These are phyloP conservation scores for Champsocephalus gunnari DNA, from an alignment of 2,797 vertebrate species.

Conservation along the genomic window DNA sequence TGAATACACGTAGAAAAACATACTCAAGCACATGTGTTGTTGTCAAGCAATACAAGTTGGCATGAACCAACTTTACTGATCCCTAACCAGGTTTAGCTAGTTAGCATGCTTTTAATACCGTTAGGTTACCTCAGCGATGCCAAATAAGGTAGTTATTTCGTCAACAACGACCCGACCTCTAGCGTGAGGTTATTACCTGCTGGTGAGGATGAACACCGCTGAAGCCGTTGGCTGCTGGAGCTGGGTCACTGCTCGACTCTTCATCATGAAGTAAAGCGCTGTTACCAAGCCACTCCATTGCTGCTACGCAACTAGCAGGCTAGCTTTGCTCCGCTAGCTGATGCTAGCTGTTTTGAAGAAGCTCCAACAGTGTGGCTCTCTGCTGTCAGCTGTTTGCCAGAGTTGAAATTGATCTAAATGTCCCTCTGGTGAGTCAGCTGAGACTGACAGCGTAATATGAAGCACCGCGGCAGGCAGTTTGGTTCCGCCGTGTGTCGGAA, in stretches of 20 bases:
- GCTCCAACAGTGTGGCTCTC: constrained; percentile 1
- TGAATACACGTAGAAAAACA: background rate
- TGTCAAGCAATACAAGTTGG: background rate
- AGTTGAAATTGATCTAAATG: background rate
- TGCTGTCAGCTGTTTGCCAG: background rate
- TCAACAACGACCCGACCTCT: background rate
- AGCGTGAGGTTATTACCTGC: constrained; percentile 58
- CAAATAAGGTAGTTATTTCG: background rate
- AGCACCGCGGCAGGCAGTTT: background rate
- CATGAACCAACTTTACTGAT: constrained; percentile 1
- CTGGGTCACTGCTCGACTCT: constrained; percentile 32
- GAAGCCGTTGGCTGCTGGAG: constrained; percentile 3
- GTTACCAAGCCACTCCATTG: constrained; percentile 83
- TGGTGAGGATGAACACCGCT: constrained; percentile 25
- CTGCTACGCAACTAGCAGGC: constrained; percentile 52
- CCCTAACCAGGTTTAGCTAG: constrained; percentile 33
- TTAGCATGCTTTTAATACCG: constrained; percentile 28
- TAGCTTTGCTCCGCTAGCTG: constrained; percentile 50
- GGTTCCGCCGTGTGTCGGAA: background rate
- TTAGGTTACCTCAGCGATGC: background rate
- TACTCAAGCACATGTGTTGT: background rate
- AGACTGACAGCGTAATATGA: background rate
- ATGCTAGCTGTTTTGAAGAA: constrained; percentile 43
- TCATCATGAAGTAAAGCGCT: constrained; percentile 46
- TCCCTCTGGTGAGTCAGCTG: background rate